Evolutionary conservation across 2,888 invertebrate species (phyloP).

Genomic region (Apotomis turbidana): DNA sequence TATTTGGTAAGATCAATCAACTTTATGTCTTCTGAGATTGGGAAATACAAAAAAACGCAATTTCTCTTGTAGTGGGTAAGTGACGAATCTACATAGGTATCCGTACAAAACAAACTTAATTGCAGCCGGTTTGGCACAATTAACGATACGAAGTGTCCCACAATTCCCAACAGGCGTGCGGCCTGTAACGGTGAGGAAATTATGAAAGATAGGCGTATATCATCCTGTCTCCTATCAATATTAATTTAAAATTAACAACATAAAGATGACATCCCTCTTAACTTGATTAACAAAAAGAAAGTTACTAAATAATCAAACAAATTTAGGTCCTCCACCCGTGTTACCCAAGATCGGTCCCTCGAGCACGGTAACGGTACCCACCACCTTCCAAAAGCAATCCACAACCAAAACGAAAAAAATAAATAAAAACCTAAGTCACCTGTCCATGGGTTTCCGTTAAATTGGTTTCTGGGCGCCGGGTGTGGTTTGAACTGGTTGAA

Average conservation of each 20-base stretch:
- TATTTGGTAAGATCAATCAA: neutral
- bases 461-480: conserved; percentile 72
- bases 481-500: conserved; percentile 62
- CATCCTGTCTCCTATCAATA: too few relatives aligned
- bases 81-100: too few relatives aligned
- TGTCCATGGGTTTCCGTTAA: conserved; percentile 84
- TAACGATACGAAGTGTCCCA: too few relatives aligned
- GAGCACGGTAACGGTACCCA: conserved; percentile 18
- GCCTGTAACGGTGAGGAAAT: too few relatives aligned
- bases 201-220: too few relatives aligned
- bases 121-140: too few relatives aligned
- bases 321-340: neutral
- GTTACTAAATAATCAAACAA: neutral
- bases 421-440: conserved; percentile 80
- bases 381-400: conserved; percentile 54
- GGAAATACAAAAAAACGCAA: too few relatives aligned
- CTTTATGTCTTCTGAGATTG: conserved; percentile 2
- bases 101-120: too few relatives aligned
- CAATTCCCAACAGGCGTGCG: too few relatives aligned
- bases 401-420: conserved; percentile 63
- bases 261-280: conserved; percentile 11
- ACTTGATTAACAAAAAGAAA: too few relatives aligned
- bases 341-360: neutral
- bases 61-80: too few relatives aligned
- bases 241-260: neutral